Percentiles rank a stretch among this genome's conserved stretches.
These are phyloP conservation scores for Seira sanloemensis DNA, from an alignment of 2,888 invertebrate genomes.

Conservation along the genomic window DNA sequence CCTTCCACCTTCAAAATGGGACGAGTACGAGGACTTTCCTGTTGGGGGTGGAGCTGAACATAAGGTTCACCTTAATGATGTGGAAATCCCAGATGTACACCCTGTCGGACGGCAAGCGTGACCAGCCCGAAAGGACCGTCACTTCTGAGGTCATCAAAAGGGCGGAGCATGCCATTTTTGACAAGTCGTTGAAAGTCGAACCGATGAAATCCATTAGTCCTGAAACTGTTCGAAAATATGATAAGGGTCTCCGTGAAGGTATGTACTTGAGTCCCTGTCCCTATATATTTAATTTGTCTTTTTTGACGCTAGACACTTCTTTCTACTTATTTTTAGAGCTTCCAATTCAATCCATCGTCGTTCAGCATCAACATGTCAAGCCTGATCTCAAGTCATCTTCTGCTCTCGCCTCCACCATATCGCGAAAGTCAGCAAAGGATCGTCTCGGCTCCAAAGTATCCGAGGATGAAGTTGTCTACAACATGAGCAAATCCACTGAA, in stretches of 20 bases:
- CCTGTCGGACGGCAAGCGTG: not conserved
- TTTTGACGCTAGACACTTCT: too few relatives aligned
- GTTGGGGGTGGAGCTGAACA: conserved; percentile 73
- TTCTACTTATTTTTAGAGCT: conserved; percentile 15
- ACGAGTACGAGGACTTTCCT: conserved; percentile 72
- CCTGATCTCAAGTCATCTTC: conserved; percentile 36
- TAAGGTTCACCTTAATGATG: not conserved
- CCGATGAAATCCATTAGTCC: not conserved
- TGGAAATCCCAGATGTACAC: not conserved
- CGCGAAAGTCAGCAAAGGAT: conserved; percentile 67
- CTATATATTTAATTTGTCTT: not conserved
- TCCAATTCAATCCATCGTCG: conserved; percentile 7
- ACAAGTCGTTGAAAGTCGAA: conserved; percentile 87
- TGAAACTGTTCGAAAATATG: conserved; percentile 51
- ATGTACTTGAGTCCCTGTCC: not conserved
- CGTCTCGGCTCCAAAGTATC: conserved; percentile 69
- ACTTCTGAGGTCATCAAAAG: conserved; percentile 92
- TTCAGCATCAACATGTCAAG: conserved; percentile 22
- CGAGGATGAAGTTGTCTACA: conserved; percentile 61
- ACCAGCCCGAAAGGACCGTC: conserved; percentile 79
- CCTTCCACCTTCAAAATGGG: conserved; percentile 71
- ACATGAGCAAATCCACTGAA: conserved; percentile 25
- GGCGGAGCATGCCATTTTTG: conserved; percentile 94
- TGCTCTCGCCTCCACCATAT: conserved; percentile 49
- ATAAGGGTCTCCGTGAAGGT: conserved; percentile 27